phyloP scores from a whole-genome alignment of 1,140 invertebrate species.

The Saccostrea cuccullata region DNA sequence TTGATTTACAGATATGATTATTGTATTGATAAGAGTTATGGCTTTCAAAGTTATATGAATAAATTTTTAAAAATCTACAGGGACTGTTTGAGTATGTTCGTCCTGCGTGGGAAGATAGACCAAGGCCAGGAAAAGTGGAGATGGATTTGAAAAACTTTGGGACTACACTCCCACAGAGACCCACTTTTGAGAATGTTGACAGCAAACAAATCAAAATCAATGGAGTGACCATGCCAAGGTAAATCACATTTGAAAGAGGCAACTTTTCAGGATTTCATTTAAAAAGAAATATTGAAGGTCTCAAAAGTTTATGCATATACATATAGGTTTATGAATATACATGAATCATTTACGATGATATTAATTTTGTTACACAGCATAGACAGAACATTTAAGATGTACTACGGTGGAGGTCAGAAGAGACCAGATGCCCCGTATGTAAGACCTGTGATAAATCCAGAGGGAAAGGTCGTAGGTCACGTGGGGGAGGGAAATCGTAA shows the following conservation, averaged over 20 bases:
- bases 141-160: conserved; percentile 75
- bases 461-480: conserved; percentile 76
- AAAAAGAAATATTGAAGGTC: too few relatives aligned
- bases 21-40: too few relatives aligned
- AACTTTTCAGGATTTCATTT: not conserved
- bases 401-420: conserved; percentile 81
- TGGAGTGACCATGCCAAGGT: conserved; percentile 62
- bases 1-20: too few relatives aligned
- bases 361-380: conserved; percentile 67
- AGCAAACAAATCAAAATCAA: conserved; percentile 47
- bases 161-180: conserved; percentile 62
- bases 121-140: conserved; percentile 54
- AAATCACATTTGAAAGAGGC: not conserved
- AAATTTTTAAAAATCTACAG: not conserved
- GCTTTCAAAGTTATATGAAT: too few relatives aligned
- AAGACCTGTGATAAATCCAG: conserved; percentile 66
- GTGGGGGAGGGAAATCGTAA: conserved; percentile 80
- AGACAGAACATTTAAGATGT: conserved; percentile 81
- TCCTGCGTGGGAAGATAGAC: conserved; percentile 70
- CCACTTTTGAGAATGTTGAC: conserved; percentile 59
- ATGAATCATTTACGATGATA: too few relatives aligned
- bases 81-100: conserved; percentile 74
- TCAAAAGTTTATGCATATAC: too few relatives aligned
- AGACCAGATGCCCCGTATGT: conserved; percentile 80
- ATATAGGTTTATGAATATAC: too few relatives aligned